A percentile compares a stretch with the other conserved stretches of the same genome.
Evolutionary conservation across 2,797 vertebrate genomes (phyloP).

Genomic region (Silurus aristotelis): DNA sequence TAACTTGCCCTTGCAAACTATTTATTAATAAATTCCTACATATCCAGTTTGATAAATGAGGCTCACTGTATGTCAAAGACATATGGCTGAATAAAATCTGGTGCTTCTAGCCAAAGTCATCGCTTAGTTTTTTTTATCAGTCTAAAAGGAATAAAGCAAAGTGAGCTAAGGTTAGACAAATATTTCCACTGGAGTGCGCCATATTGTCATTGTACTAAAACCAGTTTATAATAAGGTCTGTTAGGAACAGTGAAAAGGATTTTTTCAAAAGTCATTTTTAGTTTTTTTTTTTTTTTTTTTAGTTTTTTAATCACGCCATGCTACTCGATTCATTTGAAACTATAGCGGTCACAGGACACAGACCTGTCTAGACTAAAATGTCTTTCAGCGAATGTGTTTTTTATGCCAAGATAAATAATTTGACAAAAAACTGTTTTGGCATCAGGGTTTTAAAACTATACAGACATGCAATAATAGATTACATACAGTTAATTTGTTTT

Average conservation of each 20-base stretch:
- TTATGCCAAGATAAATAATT: slow-evolving; percentile 7
- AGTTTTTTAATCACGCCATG: not conserved
- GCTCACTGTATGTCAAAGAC: slow-evolving; percentile 25
- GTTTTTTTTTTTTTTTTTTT: not conserved
- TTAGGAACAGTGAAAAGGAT: slow-evolving; percentile 19
- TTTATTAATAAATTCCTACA: slow-evolving; percentile 1
- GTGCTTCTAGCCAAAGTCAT: slow-evolving; percentile 28
- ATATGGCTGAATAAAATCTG: slow-evolving; percentile 25
- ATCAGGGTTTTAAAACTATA: slow-evolving; percentile 11
- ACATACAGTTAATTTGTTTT: slow-evolving; percentile 36
- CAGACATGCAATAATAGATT: slow-evolving; percentile 21
- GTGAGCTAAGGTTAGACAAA: slow-evolving; percentile 39
- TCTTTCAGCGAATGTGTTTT: not conserved
- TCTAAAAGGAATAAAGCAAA: slow-evolving; percentile 32
- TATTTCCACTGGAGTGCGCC: slow-evolving; percentile 30
- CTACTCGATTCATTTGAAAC: not conserved
- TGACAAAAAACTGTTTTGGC: not conserved
- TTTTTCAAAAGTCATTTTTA: not conserved
- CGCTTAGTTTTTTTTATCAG: slow-evolving; percentile 19
- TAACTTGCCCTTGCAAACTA: not conserved
- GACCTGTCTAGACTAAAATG: slow-evolving; percentile 16
- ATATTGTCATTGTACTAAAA: slow-evolving; percentile 34
- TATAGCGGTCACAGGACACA: not conserved
- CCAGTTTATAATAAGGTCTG: slow-evolving; percentile 26
- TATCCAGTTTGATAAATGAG: not conserved